These are phyloP conservation scores for Oscarella lobularis DNA, from an alignment of 37 sponge, comb jelly and placozoan species.

Conservation along the genomic window DNA sequence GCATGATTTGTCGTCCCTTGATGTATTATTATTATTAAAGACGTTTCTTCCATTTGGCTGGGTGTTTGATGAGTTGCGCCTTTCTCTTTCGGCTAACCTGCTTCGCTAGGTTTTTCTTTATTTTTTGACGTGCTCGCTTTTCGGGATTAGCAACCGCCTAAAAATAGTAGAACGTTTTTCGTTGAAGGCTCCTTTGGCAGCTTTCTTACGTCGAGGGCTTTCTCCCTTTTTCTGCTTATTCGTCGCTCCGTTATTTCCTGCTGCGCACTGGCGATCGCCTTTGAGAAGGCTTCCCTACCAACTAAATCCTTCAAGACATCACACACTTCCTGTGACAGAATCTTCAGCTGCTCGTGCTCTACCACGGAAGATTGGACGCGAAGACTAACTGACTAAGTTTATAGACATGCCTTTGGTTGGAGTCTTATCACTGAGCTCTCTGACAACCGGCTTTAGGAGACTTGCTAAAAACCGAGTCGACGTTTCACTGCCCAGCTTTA, in stretches of 20 bases:
- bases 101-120: slow-evolving; percentile 37
- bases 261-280: slow-evolving; percentile 37
- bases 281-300: slow-evolving; percentile 52
- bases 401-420: no score
- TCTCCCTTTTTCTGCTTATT: slow-evolving; percentile 42
- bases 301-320: slow-evolving; percentile 37
- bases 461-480: slow-evolving; percentile 20
- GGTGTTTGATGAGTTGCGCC: not conserved
- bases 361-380: no score
- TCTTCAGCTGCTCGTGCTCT: slow-evolving; percentile 32
- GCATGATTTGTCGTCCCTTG: no score
- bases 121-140: slow-evolving; percentile 20
- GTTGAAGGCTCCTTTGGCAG: not conserved
- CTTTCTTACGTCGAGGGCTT: slow-evolving; percentile 42
- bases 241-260: slow-evolving; percentile 13
- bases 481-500: slow-evolving; percentile 27
- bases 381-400: no score
- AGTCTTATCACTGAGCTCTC: slow-evolving; percentile 33
- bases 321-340: slow-evolving; percentile 45
- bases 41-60: slow-evolving; percentile 6
- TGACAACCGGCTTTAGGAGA: slow-evolving; percentile 44
- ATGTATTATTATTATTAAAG: no score
- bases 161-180: not conserved
- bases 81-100: slow-evolving; percentile 28
- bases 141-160: slow-evolving; percentile 61